Conservation (phyloP, 2,797 vertebrate species). For the Melanogrammus aeglefinus region DNA sequence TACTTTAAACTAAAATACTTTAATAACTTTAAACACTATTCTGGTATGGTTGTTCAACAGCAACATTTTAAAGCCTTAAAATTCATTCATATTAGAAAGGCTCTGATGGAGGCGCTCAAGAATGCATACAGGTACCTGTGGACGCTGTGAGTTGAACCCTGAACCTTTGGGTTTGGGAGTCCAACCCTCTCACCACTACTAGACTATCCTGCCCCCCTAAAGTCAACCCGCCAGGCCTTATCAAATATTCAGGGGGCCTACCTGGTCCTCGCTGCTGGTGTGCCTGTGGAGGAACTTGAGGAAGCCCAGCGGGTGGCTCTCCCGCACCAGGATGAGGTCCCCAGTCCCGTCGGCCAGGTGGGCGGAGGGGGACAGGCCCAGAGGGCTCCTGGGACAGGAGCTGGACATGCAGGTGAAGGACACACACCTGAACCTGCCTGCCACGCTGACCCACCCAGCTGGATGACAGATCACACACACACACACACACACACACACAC, state of each 20-base stretch:
- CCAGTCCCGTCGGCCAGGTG: conserved; percentile 83
- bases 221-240: not conserved
- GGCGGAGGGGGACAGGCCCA: conserved; percentile 80
- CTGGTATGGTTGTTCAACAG: not conserved
- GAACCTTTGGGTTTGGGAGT: not conserved
- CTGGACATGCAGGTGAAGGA: conserved; percentile 83
- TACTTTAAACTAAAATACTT: not conserved
- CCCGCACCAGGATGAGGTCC: conserved; percentile 80
- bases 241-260: conserved; percentile 32
- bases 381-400: conserved; percentile 76
- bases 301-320: conserved; percentile 73
- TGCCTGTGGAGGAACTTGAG: conserved; percentile 78
- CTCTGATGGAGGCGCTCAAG: not conserved
- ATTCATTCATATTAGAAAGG: not conserved
- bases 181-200: not conserved
- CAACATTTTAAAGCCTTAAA: not conserved
- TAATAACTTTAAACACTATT: not conserved
- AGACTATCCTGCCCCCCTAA: not conserved
- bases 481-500: not conserved
- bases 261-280: conserved; percentile 80
- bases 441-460: conserved; percentile 72
- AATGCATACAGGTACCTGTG: not conserved
- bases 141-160: not conserved
- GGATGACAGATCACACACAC: not conserved
- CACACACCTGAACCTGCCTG: conserved; percentile 77